Base-by-base conservation (phyloP, 1,140 invertebrate genomes). In the Bradynema listronoti region DNA sequence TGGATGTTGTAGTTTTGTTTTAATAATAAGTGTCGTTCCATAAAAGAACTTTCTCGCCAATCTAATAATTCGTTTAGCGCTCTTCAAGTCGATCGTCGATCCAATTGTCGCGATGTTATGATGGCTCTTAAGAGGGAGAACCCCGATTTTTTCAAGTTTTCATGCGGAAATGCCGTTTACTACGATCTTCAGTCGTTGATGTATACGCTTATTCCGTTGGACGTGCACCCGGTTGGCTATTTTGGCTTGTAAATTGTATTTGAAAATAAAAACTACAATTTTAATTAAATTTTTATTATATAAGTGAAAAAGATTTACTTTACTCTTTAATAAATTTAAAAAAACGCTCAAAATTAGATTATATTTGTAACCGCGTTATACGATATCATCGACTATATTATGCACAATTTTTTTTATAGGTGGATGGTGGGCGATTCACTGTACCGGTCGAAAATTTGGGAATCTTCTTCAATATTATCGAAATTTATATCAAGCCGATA, bases 41-140 rank as follows among this genome's bases (percentile, higher is more conserved):
- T n/a, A n/a, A n/a, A n/a, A n/a, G n/a, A n/a, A 47, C n/a, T 27
- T 25, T 24, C 47, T 19, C 16, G 5, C 5, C 2, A 5, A 50
- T 50, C 27, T 5, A n/a, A 50, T 4, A 19, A 47, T 49, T 25
- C 32, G 9, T 65, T 32, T 11, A 61, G 60, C n/a, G 43, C 24
- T 16, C 6, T 32, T 19, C 41, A 11, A 19, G 22, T 59, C n/a
- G 24, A 64, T 5, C 29, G 46, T 2, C 41, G 60, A 5, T 11
- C 11, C 19, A n/a, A 19, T 24, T 61, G 60, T 45, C 24, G 60
- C 16, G 62, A 64, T 14, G 60, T 61, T 14, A 3, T 61, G 4
- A 51, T 4, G 4, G 14, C 25, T 0, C 52, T 65, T 9, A 49
- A 30, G 3, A 1, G 1, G 27, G 14, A 29, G 7, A 9, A 58